Evolutionary conservation across 2,797 vertebrate species (phyloP), one percentile per base, ranked within the genome.

Genomic region (Prunella strophiata): DNA sequence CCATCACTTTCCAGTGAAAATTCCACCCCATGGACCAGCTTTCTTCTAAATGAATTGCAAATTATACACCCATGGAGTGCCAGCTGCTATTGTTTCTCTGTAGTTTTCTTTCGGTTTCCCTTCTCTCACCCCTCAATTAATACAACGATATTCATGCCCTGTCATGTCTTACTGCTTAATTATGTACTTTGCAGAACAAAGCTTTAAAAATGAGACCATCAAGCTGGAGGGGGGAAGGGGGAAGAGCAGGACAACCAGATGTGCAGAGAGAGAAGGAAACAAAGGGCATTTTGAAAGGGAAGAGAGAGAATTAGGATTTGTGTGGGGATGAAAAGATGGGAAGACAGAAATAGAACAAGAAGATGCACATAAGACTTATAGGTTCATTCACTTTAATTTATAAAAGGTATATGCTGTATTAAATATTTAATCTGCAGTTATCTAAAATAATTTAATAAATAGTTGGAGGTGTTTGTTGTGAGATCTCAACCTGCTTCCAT

Each of bases 141-240:
- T 72, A 82, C 75, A 62, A 85, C 8, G 40, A 91, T 92, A 93
- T 93, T 96, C 96, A 95, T 92, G 71, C 78, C 94, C 95, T 94
- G 93, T 91, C 86, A 16, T 94, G 92, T 83, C 87, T 92, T 91
- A 92, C 81, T 85, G 78, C 86, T 94, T 97, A 93, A 97, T 96
- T 96, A 96, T 26, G 86, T 85, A 93, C 75, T 97, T 95, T 89
- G 91, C 3, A 5, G 92, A 92, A 97, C 57, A 89, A 88, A 97
- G 94, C 92, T 74, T 87, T 95, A 93, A 92, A 95, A 95, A 92
- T 91, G 81, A 96, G 85, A 96, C 91, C 80, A 89, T 94, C 91
- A 70, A 58, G 72, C 45, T 77, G 61, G 70, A 90, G 45, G 70
- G 38, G 79, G 79, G 66, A 38, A 75, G 76, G 32, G 23, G 21